These are phyloP conservation scores for Itoplectis maculator DNA, from an alignment of 2,888 invertebrate genomes.

Conservation along the genomic window DNA sequence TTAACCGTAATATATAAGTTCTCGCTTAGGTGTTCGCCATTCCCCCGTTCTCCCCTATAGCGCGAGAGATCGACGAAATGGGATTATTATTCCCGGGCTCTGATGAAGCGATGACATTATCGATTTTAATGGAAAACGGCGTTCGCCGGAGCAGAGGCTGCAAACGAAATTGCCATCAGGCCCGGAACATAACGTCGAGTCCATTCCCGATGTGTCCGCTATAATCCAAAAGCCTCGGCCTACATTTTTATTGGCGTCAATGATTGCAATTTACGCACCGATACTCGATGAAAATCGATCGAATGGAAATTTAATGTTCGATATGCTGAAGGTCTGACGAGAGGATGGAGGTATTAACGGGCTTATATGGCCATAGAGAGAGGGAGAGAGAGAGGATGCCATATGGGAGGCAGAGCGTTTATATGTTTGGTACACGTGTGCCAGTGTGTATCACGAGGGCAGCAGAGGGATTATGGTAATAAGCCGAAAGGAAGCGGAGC, in stretches of 20 bases:
- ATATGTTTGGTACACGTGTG: constrained; percentile 16
- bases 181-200: not conserved
- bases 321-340: not conserved
- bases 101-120: not conserved
- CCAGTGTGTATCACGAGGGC: constrained; percentile 40
- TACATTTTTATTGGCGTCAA: not conserved
- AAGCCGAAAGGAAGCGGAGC: constrained; percentile 56
- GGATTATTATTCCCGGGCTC: not conserved
- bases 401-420: not conserved
- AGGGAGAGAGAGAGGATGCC: not conserved
- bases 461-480: constrained; percentile 72
- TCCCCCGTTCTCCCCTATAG: too few species aligned
- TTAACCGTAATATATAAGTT: too few species aligned
- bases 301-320: constrained; percentile 6
- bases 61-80: not conserved
- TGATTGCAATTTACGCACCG: not conserved
- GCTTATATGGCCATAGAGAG: not conserved
- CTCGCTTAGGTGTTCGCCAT: too few species aligned
- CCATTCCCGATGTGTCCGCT: not conserved
- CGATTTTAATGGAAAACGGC: constrained; percentile 13
- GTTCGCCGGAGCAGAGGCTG: not conserved
- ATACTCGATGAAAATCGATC: not conserved
- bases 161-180: not conserved
- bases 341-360: not conserved
- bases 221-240: not conserved